Evolutionary conservation across 2,797 vertebrate species (phyloP).

Genomic region (Aulostomus chinensis): DNA sequence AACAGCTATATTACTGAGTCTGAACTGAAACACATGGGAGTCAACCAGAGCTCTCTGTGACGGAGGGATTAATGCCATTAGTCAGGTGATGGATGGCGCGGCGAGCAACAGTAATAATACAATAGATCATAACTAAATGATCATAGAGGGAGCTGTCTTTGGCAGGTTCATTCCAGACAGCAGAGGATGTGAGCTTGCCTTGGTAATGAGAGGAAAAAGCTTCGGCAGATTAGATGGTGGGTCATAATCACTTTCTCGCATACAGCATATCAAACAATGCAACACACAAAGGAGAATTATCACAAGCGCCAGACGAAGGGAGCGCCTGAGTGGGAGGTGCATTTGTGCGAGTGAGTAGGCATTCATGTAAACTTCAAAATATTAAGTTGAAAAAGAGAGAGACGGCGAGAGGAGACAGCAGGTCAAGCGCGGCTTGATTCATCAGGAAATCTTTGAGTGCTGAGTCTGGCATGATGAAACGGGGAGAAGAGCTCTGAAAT

Average conservation of each 20-base stretch:
- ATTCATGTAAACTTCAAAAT: not conserved
- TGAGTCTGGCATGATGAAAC: constrained; percentile 35
- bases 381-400: not conserved
- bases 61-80: constrained; percentile 59
- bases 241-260: not conserved
- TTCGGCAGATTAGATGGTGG: not conserved
- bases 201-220: not conserved
- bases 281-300: constrained; percentile 2
- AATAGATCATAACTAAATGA: constrained; percentile 59
- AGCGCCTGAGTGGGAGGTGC: not conserved
- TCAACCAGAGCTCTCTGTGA: constrained; percentile 28
- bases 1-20: constrained; percentile 28
- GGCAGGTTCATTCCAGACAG: constrained; percentile 20
- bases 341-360: not conserved
- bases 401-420: not conserved
- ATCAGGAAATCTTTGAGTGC: constrained; percentile 33
- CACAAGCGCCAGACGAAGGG: not conserved
- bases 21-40: constrained; percentile 37
- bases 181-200: not conserved
- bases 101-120: constrained; percentile 47
- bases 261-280: constrained; percentile 7
- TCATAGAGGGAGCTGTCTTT: constrained; percentile 28
- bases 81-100: constrained; percentile 52
- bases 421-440: constrained; percentile 26
- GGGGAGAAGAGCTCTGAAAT: constrained; percentile 35